phyloP scores from a whole-genome alignment of 2,797 vertebrate species.

The Myotis myotis region DNA sequence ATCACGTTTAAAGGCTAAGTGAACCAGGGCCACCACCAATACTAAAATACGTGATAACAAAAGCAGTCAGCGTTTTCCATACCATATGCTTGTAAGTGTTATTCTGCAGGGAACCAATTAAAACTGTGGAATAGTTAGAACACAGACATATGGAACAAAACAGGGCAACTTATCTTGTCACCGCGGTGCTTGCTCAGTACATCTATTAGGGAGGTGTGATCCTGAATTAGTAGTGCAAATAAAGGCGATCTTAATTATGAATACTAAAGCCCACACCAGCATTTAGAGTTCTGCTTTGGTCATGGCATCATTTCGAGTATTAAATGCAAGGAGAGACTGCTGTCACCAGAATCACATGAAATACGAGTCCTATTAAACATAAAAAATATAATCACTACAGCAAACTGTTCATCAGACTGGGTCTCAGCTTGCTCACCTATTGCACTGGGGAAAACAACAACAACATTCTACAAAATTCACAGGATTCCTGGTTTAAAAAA shows the following conservation, averaged over 20 bases:
- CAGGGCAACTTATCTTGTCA: conserved; percentile 89
- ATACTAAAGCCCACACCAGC: conserved; percentile 69
- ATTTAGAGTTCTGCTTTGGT: conserved; percentile 52
- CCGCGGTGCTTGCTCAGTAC: conserved; percentile 86
- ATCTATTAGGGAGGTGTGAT: conserved; percentile 83
- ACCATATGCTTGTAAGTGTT: conserved; percentile 87
- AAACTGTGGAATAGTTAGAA: conserved; percentile 87
- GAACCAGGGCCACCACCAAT: conserved; percentile 80
- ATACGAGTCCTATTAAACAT: not conserved
- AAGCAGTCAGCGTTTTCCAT: conserved; percentile 88
- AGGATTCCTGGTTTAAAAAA: not conserved
- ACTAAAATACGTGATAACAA: conserved; percentile 83
- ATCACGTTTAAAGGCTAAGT: conserved; percentile 80
- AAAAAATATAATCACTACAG: not conserved
- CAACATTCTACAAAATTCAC: not conserved
- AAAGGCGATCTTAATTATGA: conserved; percentile 83
- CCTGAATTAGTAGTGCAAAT: conserved; percentile 80
- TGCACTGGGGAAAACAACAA: not conserved
- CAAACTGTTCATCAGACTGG: not conserved
- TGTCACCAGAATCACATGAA: not conserved
- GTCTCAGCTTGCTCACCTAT: not conserved
- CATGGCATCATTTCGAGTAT: conserved; percentile 51
- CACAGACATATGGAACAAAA: conserved; percentile 87
- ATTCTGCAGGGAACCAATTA: conserved; percentile 92
- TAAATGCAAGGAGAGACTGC: conserved; percentile 8